phyloP scores from a whole-genome alignment of 30 jellyfish, hydroid and myxozoan species.

The Aurelia sp. region DNA sequence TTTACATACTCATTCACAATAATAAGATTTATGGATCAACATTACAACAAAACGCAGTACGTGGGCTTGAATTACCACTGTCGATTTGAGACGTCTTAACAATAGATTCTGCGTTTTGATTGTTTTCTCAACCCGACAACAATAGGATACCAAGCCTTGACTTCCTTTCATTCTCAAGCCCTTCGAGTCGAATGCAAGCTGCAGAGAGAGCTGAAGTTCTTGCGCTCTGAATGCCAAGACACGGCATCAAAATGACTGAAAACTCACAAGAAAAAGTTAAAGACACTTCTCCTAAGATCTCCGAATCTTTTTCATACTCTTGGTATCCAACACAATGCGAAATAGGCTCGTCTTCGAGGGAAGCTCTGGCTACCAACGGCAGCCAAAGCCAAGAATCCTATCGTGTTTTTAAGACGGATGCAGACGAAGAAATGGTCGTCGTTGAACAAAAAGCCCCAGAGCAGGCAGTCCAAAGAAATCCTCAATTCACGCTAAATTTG shows the following conservation, averaged over 20 bases:
- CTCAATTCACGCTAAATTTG: conserved; percentile 4
- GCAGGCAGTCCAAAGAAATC: conserved; percentile 14
- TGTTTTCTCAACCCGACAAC: conserved; percentile 25
- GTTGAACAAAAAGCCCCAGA: conserved; percentile 57
- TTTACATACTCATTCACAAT: conserved; percentile 47
- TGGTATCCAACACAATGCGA: conserved; percentile 79
- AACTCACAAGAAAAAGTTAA: background rate
- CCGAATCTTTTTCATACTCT: conserved; percentile 52
- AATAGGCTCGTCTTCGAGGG: conserved; percentile 33
- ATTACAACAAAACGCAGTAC: conserved; percentile 32
- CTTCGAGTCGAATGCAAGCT: conserved; percentile 50
- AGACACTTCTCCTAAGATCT: background rate
- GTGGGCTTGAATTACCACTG: conserved; percentile 61
- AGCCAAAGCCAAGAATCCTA: conserved; percentile 59
- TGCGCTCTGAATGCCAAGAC: background rate
- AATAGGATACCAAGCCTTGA: conserved; percentile 40
- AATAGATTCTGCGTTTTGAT: conserved; percentile 22
- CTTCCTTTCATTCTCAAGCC: conserved; percentile 66
- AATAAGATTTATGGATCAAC: conserved; percentile 12
- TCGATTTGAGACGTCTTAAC: conserved; percentile 66
- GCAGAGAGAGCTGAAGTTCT: background rate
- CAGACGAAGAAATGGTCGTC: conserved; percentile 55
- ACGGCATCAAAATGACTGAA: conserved; percentile 9
- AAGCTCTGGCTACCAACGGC: conserved; percentile 22
- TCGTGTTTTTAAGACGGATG: conserved; percentile 59